Percentiles rank a stretch among this genome's conserved stretches.
phyloP scores from a whole-genome alignment of 2,888 invertebrate genomes.

The Heteropelma amictum region DNA sequence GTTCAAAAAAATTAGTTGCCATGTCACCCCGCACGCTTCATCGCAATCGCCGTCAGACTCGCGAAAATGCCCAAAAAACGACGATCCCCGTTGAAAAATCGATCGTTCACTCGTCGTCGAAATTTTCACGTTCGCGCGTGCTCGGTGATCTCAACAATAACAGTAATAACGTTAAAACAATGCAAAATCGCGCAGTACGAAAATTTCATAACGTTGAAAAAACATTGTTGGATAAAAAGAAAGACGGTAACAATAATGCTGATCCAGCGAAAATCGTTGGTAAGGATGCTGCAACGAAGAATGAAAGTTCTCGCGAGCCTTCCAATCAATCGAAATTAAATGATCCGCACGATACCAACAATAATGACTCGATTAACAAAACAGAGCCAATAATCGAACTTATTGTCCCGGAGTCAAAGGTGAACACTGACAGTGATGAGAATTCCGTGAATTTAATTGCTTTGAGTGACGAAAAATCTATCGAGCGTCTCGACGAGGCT shows the following conservation, averaged over 20 bases:
- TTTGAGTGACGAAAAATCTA: conserved; percentile 40
- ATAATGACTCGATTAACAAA: conserved; percentile 52
- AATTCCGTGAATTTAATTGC: conserved; percentile 33
- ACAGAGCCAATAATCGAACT: conserved; percentile 34
- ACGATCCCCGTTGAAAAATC: background rate
- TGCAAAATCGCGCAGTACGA: conserved; percentile 56
- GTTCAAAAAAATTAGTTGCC: conserved; percentile 17
- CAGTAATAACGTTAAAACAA: conserved; percentile 21
- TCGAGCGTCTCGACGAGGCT: conserved; percentile 9
- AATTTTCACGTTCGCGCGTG: conserved; percentile 14
- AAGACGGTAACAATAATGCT: conserved; percentile 44
- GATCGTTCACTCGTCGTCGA: background rate
- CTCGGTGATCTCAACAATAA: conserved; percentile 49
- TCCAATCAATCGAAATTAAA: conserved; percentile 35
- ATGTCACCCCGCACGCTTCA: background rate
- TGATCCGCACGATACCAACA: conserved; percentile 53
- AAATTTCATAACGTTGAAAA: conserved; percentile 58
- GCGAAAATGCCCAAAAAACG: conserved; percentile 34
- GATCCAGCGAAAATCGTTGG: conserved; percentile 21
- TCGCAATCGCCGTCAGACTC: conserved; percentile 42
- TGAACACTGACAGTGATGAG: conserved; percentile 27
- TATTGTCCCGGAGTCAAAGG: conserved; percentile 17
- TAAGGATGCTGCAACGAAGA: conserved; percentile 10
- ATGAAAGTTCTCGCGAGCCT: conserved; percentile 1
- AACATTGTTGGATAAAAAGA: conserved; percentile 14